Conservation (phyloP, 2,888 invertebrate species). For the Trilocha varians region DNA sequence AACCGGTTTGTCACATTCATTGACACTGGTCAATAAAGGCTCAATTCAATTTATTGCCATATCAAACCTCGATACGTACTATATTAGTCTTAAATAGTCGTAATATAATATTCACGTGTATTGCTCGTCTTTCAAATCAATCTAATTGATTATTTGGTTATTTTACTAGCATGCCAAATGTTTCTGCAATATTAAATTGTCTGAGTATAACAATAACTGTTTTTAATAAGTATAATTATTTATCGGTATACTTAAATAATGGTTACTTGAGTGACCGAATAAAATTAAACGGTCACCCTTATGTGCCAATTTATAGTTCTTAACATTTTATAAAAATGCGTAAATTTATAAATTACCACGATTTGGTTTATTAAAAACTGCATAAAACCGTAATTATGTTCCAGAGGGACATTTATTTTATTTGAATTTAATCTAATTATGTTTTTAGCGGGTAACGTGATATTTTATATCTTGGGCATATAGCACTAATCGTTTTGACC, state of each 20-base stretch:
- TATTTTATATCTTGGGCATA: slow-evolving; percentile 2
- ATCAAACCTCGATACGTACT: no score
- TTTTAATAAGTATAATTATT: no score
- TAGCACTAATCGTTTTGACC: slow-evolving; percentile 4
- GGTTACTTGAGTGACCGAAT: not conserved
- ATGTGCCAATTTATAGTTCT: not conserved
- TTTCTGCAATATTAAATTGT: no score
- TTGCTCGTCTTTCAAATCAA: no score
- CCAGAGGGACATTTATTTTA: not conserved
- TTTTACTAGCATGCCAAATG: no score
- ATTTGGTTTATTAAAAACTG: not conserved
- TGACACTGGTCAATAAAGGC: slow-evolving; percentile 46
- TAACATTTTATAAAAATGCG: not conserved
- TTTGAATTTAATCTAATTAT: not conserved
- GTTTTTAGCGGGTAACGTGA: not conserved
- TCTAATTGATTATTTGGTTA: no score
- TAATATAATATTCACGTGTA: no score
- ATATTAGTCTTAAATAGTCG: no score
- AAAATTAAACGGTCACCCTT: not conserved
- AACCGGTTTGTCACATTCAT: slow-evolving; percentile 31
- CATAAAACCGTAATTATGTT: not conserved
- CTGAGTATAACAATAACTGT: no score
- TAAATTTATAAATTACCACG: not conserved
- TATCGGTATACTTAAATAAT: no score
- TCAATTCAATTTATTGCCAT: slow-evolving; percentile 47